Evolutionary conservation across 2,797 vertebrate genomes (phyloP).

Genomic region (Thamnophis elegans): DNA sequence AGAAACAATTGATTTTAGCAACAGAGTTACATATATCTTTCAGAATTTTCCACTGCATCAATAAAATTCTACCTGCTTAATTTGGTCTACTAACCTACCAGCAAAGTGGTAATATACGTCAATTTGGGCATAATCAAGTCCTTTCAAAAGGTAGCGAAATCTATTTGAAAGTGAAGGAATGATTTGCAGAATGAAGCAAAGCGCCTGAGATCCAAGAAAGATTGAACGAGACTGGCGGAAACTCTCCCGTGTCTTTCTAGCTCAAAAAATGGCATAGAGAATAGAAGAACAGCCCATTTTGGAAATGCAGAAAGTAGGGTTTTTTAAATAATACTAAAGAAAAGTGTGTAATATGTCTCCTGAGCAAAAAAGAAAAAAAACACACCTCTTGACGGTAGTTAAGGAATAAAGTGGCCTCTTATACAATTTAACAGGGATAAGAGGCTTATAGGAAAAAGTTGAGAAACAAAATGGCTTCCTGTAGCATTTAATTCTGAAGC

Average conservation of each 20-base stretch:
- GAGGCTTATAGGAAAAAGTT: constrained; percentile 1
- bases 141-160: not conserved
- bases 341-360: not conserved
- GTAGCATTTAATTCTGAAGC: not conserved
- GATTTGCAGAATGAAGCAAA: not conserved
- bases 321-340: not conserved
- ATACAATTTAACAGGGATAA: too few species aligned
- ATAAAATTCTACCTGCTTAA: not conserved
- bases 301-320: not conserved
- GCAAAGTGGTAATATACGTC: not conserved
- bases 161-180: not conserved
- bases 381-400: not conserved
- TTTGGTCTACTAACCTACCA: not conserved
- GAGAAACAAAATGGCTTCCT: constrained; percentile 17
- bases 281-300: not conserved
- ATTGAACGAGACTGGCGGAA: not conserved
- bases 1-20: not conserved
- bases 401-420: constrained; percentile 3
- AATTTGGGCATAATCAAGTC: not conserved
- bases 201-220: not conserved
- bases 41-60: not conserved
- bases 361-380: not conserved
- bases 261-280: not conserved
- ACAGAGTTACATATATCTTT: not conserved
- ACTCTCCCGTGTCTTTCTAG: not conserved